Percentiles rank a stretch among this genome's conserved stretches.
These are phyloP conservation scores for Dolomedes plantarius DNA, from an alignment of 2,888 invertebrate species.

Conservation along the genomic window DNA sequence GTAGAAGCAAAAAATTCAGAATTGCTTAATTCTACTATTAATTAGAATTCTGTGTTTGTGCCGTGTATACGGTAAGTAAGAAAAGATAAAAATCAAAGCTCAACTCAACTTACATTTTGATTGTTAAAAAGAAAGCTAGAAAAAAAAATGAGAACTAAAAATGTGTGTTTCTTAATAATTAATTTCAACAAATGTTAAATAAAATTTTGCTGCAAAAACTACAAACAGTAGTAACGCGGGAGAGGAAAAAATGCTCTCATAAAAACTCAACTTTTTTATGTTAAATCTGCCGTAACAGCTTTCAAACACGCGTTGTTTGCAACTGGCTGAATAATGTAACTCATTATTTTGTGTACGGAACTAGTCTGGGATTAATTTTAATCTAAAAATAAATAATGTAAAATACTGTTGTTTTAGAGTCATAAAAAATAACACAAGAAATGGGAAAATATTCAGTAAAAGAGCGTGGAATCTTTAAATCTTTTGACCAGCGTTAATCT, in stretches of 20 bases:
- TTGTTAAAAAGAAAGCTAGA: not conserved
- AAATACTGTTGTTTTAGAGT: conserved; percentile 25
- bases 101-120: not conserved
- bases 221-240: conserved; percentile 23
- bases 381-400: conserved; percentile 69
- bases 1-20: no score
- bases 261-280: not conserved
- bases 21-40: no score
- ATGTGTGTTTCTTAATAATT: conserved; percentile 42
- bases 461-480: conserved; percentile 37
- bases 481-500: conserved; percentile 68
- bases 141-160: not conserved
- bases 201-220: conserved; percentile 23
- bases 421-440: conserved; percentile 29
- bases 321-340: conserved; percentile 52
- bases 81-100: not conserved
- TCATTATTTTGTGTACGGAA: conserved; percentile 13
- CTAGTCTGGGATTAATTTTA: conserved; percentile 67
- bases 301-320: conserved; percentile 26
- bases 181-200: conserved; percentile 55
- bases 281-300: not conserved
- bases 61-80: not conserved
- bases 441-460: conserved; percentile 11
- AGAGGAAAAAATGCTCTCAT: not conserved
- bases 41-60: no score